A percentile compares a stretch with the other conserved stretches of the same genome.
Conservation (phyloP, 2,113 vertebrate genomes). For the Spheniscus mendiculus region DNA sequence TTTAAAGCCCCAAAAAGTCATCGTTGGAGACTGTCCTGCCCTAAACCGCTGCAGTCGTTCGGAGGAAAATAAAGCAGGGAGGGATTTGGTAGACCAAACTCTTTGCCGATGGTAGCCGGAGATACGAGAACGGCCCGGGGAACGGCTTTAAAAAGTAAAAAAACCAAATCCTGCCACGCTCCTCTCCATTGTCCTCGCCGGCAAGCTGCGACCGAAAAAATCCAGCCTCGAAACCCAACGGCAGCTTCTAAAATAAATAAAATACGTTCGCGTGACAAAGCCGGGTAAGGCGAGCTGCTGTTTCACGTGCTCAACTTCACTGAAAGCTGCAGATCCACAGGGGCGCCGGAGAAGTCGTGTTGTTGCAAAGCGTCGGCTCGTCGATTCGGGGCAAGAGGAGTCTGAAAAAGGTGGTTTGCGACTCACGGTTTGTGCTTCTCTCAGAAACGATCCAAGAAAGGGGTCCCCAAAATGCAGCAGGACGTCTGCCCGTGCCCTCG, state of each 20-base stretch:
- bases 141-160: background rate
- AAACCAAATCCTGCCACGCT: background rate
- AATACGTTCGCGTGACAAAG: background rate
- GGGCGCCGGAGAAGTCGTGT: rapidly evolving
- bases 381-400: background rate
- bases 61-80: background rate
- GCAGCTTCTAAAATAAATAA: background rate
- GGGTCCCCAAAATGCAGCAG: background rate
- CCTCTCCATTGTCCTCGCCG: background rate
- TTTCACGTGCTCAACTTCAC: background rate
- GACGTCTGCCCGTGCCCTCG: background rate
- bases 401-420: background rate
- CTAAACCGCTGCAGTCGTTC: rapidly evolving
- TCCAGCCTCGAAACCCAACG: background rate
- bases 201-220: rapidly evolving
- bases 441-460: background rate
- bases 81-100: background rate
- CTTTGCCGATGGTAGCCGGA: background rate
- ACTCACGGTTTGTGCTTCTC: background rate
- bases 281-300: rapidly evolving
- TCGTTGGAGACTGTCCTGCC: background rate
- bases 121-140: rapidly evolving
- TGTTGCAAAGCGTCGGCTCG: background rate
- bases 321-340: background rate
- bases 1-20: background rate